Evolutionary conservation across 2,113 vertebrate species (phyloP), one percentile per base, ranked within the genome.

Genomic region (Proterorhinus semilunaris): DNA sequence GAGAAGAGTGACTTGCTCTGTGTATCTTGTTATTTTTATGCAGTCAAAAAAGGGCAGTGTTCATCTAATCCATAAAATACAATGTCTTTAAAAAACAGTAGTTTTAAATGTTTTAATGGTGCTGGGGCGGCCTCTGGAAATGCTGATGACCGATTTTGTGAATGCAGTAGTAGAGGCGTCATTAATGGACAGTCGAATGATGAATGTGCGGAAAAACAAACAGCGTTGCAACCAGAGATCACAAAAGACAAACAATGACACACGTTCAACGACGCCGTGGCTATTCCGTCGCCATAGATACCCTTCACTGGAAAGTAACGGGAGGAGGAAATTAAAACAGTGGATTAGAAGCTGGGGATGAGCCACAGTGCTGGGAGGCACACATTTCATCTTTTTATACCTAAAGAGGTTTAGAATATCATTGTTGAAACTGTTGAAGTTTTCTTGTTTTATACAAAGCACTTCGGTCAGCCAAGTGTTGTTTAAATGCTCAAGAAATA

Each of bases 131-230:
- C 73, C 6, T 11, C 55, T 58, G 47, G 71, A 70, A 81, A 70
- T 17, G 8, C 15, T 13, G 58, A 68, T 70, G 64, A 75, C 74
- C 45, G 43, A 72, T 68, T n/a, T n/a, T 43, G 15, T 42, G 59
- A 75, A 77, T 74, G 67, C 55, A 71, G 27, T 4, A 16, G 68
- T 46, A 1, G 21, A 59, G 69, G 73, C 70, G 68, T 79, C 76
- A 80, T 87, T 74, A 81, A 81, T 71, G 76, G 69, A 73, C 55
- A 71, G 76, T 36, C 53, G 80, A 55, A 72, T 74, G 81, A 87
- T 71, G 75, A 77, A 68, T 70, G 81, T 62, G 75, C 86, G 88
- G 88, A 89, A 90, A 86, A 87, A 87, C 88, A 87, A 91, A 91
- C 88, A 88, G 7, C n/a, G 69, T 58, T n/a, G 50, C 68, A 82